phyloP scores from a whole-genome alignment of 2,113 vertebrate genomes.

The Lepisosteus osseus region DNA sequence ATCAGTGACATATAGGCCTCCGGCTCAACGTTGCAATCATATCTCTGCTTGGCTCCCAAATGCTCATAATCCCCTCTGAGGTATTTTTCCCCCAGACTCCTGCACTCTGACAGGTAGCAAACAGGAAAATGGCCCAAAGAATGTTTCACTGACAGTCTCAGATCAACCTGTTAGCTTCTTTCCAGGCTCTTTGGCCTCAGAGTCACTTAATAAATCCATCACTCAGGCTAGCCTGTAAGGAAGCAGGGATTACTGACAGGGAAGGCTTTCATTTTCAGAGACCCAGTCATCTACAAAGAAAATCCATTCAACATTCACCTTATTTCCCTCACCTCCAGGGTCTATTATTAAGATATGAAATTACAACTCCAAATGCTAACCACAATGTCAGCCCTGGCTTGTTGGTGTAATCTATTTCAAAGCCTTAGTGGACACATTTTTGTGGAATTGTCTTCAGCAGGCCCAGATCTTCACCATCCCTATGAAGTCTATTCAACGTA shows the following conservation, averaged over 20 bases:
- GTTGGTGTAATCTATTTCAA: not conserved
- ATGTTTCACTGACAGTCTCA: not conserved
- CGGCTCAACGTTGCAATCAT: too few relatives aligned
- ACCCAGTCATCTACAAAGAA: not conserved
- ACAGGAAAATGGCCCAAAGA: not conserved
- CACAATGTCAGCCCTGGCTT: not conserved
- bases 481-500: not conserved
- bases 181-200: not conserved
- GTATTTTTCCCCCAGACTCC: too few relatives aligned
- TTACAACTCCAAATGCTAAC: not conserved
- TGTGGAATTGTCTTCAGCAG: not conserved
- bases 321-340: not conserved
- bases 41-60: too few relatives aligned
- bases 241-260: not conserved
- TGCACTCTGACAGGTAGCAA: too few relatives aligned
- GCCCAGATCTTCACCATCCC: not conserved
- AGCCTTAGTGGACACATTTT: not conserved
- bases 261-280: slow-evolving; percentile 2
- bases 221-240: not conserved
- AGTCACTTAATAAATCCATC: not conserved
- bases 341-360: not conserved
- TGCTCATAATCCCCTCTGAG: too few relatives aligned
- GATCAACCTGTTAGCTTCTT: not conserved
- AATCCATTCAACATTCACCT: not conserved
- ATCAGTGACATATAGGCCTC: too few relatives aligned